Evolutionary conservation across 2,797 vertebrate genomes (phyloP), one percentile per base, ranked within the genome.

Genomic region (Anas georgica): DNA sequence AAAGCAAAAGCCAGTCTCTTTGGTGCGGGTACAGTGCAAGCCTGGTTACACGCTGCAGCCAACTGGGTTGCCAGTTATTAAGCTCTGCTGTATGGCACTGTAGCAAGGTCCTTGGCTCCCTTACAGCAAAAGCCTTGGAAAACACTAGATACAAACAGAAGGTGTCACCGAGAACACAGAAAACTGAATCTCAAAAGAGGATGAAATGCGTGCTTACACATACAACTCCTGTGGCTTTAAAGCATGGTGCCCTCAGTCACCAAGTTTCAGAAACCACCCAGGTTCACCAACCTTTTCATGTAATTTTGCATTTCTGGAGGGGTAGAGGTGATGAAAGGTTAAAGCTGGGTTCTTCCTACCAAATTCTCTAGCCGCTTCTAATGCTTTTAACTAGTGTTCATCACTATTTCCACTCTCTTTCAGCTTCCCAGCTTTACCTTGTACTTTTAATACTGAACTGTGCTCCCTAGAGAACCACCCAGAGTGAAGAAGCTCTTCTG

Each of bases 31-130:
- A 21, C 74, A 26, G 9, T 17, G 29, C 72, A 39, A 86, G 54
- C 37, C 58, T 1, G 2, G 39, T 7, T 26, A 15, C 0, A 0
- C 2, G 6, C 55, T 45, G 56, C 68, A 77, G 68, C 18, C 48
- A 66, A 31, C 12, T 2, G 1, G 33, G 33, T 54, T 48, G 76
- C 28, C n/a, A 48, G 58, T 26, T 60, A 17, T 12, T 5, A 37
- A 73, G 29, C 28, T 41, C 83, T 69, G 72, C 50, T 7, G 1
- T 8, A 37, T 41, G 12, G 37, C 66, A n/a, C 8, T 35, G 43
- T 50, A 55, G 66, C 26, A 2, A 2, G 2, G 46, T 17, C 21
- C 46, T 52, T 37, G 52, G 45, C 58, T 68, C 55, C 70, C n/a
- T 55, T 35, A 73, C 9, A 73, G 81, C 33, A 83, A 39, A 59